Evolutionary conservation across 2,888 invertebrate genomes (phyloP).

Genomic region (Cactoblastis cactorum): DNA sequence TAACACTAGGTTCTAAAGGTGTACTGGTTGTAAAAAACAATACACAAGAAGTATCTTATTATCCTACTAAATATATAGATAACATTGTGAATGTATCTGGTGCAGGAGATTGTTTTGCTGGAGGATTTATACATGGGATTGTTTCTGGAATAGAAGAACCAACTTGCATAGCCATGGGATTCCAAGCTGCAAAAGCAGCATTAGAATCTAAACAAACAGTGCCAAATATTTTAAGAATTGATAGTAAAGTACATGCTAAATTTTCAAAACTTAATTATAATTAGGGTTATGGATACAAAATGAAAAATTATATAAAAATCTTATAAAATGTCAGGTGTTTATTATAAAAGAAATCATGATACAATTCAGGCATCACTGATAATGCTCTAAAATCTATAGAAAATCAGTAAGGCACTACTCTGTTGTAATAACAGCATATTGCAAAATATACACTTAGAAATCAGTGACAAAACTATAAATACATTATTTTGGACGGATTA

Average conservation of each 20-base stretch:
- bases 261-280: not conserved
- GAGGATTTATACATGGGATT: conserved; percentile 84
- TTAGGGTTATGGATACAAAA: no score
- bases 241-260: conserved; percentile 15
- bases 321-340: no score
- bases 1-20: conserved; percentile 82
- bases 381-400: not conserved
- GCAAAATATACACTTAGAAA: no score
- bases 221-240: conserved; percentile 45
- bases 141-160: conserved; percentile 76
- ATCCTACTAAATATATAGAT: conserved; percentile 54
- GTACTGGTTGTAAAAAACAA: conserved; percentile 64
- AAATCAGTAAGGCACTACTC: not conserved
- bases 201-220: conserved; percentile 81
- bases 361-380: no score
- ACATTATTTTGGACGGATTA: no score
- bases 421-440: no score
- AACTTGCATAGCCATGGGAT: conserved; percentile 80
- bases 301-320: no score
- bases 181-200: conserved; percentile 81
- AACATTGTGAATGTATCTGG: conserved; percentile 87
- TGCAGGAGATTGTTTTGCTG: conserved; percentile 88
- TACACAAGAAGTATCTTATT: conserved; percentile 38
- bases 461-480: no score
- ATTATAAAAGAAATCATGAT: not conserved